These are phyloP conservation scores for Ploceus nigricollis DNA, from an alignment of 2,113 vertebrate species.

Conservation along the genomic window DNA sequence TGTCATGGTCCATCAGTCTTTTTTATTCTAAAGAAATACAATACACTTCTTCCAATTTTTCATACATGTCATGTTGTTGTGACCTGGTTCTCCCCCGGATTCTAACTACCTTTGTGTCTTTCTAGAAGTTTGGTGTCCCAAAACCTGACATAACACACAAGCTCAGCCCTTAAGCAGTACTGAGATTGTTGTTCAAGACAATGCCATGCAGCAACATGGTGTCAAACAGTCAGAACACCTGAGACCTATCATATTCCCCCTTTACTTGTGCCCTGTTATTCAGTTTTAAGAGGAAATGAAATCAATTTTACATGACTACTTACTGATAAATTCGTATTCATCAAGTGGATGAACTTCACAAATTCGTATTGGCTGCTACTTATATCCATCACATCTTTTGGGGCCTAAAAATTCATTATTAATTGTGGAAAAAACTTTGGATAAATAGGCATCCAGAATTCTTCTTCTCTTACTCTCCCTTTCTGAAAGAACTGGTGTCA, in stretches of 20 bases:
- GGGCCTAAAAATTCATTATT: background rate
- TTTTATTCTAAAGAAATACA: constrained; percentile 38
- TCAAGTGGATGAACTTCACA: background rate
- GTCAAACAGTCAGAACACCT: background rate
- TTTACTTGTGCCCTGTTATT: background rate
- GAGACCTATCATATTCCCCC: background rate
- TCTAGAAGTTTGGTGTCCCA: background rate
- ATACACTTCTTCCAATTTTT: constrained; percentile 21
- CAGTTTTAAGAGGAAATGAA: background rate
- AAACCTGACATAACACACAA: background rate
- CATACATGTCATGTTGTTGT: constrained; percentile 20
- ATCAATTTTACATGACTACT: background rate
- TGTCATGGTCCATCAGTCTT: constrained; percentile 34
- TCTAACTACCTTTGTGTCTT: background rate
- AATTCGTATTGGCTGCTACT: background rate
- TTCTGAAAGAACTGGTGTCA: background rate
- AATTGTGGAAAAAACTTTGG: background rate
- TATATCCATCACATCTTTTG: background rate
- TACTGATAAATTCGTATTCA: background rate
- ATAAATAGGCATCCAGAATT: background rate
- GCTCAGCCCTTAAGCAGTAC: background rate
- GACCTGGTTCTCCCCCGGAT: background rate
- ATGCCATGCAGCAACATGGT: background rate
- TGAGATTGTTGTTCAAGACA: background rate
- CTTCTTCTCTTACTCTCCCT: background rate